Evolutionary conservation across 92 coral and sea anemone species (phyloP).

Genomic region (Nematostella vectensis): DNA sequence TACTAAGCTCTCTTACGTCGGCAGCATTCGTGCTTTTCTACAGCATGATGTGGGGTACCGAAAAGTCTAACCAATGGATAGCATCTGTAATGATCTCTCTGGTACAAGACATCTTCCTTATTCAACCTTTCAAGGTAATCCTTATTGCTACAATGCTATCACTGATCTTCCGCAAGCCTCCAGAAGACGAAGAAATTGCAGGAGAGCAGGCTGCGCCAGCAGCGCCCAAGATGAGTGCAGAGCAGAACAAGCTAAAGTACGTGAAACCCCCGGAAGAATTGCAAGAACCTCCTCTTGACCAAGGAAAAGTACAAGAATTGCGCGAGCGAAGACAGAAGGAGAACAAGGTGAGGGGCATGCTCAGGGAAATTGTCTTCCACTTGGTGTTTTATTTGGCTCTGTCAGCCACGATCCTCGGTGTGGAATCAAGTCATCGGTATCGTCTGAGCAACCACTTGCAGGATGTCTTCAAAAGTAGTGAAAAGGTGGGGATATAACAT

Average conservation of each 20-base stretch:
- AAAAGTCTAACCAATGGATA: conserved; percentile 66
- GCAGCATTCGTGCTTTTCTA: conserved; percentile 46
- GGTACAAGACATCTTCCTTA: conserved; percentile 59
- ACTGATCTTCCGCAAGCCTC: conserved; percentile 58
- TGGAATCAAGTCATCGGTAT: conserved; percentile 35
- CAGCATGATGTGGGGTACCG: conserved; percentile 80
- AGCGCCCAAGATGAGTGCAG: not conserved
- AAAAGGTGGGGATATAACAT: too few relatives aligned
- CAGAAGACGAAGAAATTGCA: conserved; percentile 34
- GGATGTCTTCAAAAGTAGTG: conserved; percentile 32
- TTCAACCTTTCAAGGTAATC: conserved; percentile 68
- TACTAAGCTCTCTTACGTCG: conserved; percentile 36
- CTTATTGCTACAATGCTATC: conserved; percentile 49
- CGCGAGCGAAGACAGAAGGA: conserved; percentile 14
- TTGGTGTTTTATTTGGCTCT: conserved; percentile 34
- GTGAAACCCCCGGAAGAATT: not conserved
- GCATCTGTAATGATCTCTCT: conserved; percentile 49
- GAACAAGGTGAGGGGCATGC: conserved; percentile 13
- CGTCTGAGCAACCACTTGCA: conserved; percentile 24
- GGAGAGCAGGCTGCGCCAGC: conserved; percentile 4
- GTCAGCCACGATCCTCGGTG: conserved; percentile 30
- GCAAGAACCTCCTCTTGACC: not conserved
- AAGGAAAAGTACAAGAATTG: conserved; percentile 8
- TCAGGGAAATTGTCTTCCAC: conserved; percentile 31
- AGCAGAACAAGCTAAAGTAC: not conserved